Base-by-base conservation (phyloP, 2,797 vertebrate genomes). In the Lepus townsendii region DNA sequence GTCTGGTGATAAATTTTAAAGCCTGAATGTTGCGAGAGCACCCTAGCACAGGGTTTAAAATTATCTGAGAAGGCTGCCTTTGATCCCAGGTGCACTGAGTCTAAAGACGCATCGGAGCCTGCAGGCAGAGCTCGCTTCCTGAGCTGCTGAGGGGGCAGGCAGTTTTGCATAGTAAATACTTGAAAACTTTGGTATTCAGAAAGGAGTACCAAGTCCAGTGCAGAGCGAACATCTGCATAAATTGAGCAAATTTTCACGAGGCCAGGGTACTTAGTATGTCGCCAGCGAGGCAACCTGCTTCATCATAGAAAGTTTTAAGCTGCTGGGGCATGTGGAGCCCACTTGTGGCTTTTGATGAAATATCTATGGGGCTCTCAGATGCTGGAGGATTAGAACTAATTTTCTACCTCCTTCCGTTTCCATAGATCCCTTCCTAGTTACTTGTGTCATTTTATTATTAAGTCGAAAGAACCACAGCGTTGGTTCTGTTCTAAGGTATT, bases 51-150 rank as follows among this genome's bases (percentile, higher is more conserved):
- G 90, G 83, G 52, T 91, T 93, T 88, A 89, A 91, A 93, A 71
- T 95, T 66, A 94, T 93, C 93, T 96, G 93, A 76, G 92, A 96
- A 95, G 57, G 72, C 90, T 96, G 82, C 93, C 80, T 96, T 96
- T 96, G 92, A 97, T 97, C 92, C 69, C 84, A 96, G 96, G 90
- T 96, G 54, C 63, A 5, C 1, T 30, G 78, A 73, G 79, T 76
- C 92, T 94, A 12, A 93, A 94, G 95, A 75, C n/a, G 50, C 79
- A 60, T 89, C 63, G 75, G 92, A n/a, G 78, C 71, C 78, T 68
- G n/a, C 14, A 72, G 87, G 73, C 79, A 79, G 38, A 75, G 26
- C 73, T 92, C 50, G 86, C 84, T 94, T 96, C 72, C 91, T 83
- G 76, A 93, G 63, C 90, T 89, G 88, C 95, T 91, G 93, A 62